Evolutionary conservation across 2,797 vertebrate species (phyloP).

Genomic region (Eleutherodactylus coqui): DNA sequence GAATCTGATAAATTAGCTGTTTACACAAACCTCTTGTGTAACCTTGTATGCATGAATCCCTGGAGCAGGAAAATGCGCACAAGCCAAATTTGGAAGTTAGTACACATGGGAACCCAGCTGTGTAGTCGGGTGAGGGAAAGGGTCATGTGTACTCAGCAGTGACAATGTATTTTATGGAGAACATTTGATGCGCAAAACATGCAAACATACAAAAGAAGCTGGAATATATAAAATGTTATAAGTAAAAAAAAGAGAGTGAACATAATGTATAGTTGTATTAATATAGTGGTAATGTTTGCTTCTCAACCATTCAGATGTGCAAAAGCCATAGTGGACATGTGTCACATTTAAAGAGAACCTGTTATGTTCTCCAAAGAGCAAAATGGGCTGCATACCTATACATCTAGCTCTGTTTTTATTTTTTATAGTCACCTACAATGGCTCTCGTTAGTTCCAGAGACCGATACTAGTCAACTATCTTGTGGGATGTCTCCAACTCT

Average conservation of each 20-base stretch:
- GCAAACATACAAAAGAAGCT: neutral
- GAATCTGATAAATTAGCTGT: slow-evolving; percentile 62
- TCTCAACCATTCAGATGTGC: no score
- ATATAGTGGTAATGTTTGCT: no score
- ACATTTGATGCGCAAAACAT: neutral
- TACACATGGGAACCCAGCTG: slow-evolving; percentile 39
- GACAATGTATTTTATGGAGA: neutral
- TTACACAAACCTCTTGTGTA: slow-evolving; percentile 61
- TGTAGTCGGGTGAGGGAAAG: neutral
- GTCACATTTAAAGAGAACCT: no score
- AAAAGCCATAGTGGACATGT: no score
- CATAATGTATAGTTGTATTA: neutral
- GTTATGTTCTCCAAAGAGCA: no score
- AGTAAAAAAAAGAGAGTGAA: no score
- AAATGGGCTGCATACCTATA: no score
- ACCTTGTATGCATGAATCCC: slow-evolving; percentile 55
- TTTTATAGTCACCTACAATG: no score
- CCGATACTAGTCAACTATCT: no score
- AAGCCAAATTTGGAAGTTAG: slow-evolving; percentile 24
- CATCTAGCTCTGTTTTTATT: no score
- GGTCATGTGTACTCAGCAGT: slow-evolving; percentile 3
- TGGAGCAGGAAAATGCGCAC: slow-evolving; percentile 20
- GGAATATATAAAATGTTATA: neutral
- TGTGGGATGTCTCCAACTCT: no score
- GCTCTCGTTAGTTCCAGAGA: no score